Base-by-base conservation (phyloP, 1,140 invertebrate species). In the Listronotus oregonensis region DNA sequence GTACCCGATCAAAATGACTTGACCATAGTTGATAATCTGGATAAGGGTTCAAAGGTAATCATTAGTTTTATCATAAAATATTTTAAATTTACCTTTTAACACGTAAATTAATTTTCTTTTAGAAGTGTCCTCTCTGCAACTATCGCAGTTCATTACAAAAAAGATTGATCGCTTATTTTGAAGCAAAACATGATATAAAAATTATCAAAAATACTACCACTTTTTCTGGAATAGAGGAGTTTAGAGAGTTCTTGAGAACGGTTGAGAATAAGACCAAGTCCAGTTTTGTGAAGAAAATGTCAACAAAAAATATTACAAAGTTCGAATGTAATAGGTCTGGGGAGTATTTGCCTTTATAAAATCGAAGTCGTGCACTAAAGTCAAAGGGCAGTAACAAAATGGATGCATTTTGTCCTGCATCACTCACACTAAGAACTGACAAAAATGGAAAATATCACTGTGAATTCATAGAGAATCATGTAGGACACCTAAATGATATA, bases 301-400 rank as follows among this genome's bases (percentile, higher is more conserved):
- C 44, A 47, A 14, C 44, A 47, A 17, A 14, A 17, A 47, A 47
- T 17, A 47, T 47, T 17, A 14, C 44, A 14, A n/a, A 47, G 44
- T 47, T 47, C 15, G 12, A 47, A 47, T 47, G 44, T 47, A 47
- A 47, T 47, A 47, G 44, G 44, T 47, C 44, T 47, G 44, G 44
- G 44, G 44, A 47, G 44, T 12, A 47, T 47, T 47, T 47, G 44
- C 44, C 44, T 17, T 12, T 47, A 47, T 3, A 47, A 47, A 47
- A 47, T 47, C 44, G 44, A 12, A 47, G 9, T 12, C 18, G 44
- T 14, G 44, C 44, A 14, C 44, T 47, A 47, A 47, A 47, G 9
- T 14, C n/a, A 47, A 47, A 47, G 11, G 44, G 7, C 3, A 47
- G 44, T 47, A 17, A 14, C 15, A 47, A 47, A 47, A 47, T 47